Base-by-base conservation (phyloP, 2,797 vertebrate genomes). In the Coregonus ussuriensis region DNA sequence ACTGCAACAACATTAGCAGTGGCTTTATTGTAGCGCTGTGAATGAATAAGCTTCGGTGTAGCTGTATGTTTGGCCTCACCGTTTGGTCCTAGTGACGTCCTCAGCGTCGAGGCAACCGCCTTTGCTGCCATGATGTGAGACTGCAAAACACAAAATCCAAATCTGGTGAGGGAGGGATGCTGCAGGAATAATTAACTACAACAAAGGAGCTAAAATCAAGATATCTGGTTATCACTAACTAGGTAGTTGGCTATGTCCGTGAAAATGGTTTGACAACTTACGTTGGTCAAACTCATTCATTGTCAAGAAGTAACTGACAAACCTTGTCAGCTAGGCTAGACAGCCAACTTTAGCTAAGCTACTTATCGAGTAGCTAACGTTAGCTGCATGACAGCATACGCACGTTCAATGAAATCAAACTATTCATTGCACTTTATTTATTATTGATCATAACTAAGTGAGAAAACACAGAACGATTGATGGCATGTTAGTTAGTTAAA, bases 91-190 rank as follows among this genome's bases (percentile, higher is more conserved):
- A 99, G 91, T 0, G 98, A 99, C n/a, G 98, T 98, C 89, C 87
- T 96, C 51, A 99, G 93, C 18, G 98, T 99, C 82, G 96, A 98
- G 53, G 96, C 96, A 37, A 99, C 97, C 35, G 98, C 98, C 81
- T 99, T 99, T 16, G 94, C 98, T 87, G 98, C 98, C 98, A 99
- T 97, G 83, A 99, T 99, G 75, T 99, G 98, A 85, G 98, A 99
- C 98, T 99, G 82, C 88, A 91, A 93, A 74, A 91, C 75, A 91
- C 25, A 25, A 25, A 25, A 25, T 25, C 25, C 25, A 25, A 25
- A 25, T 25, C 25, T 25, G 25, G 25, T 25, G 25, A 41, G 41
- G 41, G 7, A 41, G 7, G 41, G 41, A 41, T 9, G 7, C 41
- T 47, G 41, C 41, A 2, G 41, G 41, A 9, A 47, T 9, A 2